Evolutionary conservation across 2,888 invertebrate genomes (phyloP), one percentile per base, ranked within the genome.

Genomic region (Junonia oenone): DNA sequence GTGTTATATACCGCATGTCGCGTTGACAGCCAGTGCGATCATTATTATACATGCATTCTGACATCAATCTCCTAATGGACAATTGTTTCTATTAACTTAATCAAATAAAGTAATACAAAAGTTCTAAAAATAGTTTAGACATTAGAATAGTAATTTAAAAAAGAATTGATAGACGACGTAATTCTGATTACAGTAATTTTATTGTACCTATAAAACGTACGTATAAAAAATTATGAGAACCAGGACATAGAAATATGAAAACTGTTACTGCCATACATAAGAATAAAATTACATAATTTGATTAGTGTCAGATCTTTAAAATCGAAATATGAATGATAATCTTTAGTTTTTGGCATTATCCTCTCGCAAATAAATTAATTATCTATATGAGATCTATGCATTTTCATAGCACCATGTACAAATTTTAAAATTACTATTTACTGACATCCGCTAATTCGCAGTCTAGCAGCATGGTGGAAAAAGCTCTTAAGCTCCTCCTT

Each of bases 1-100:
- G 83, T 88, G 89, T 75, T 78, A 69, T 67, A 69, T 70, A 68
- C 78, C 82, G 80, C 79, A 79, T 83, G 85, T 81, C 70, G 78
- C 75, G 87, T 75, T 88, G 88, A 86, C 87, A 86, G 43, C 43
- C 13, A 43, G 83, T 72, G 71, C 72, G 74, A 80, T 80, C 81
- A 83, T 85, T 78, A 78, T 73, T 65, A 63, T 63, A 68, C 69
- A 73, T 76, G 79, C 73, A 74, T 80, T 75, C 75, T 78, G 83
- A 81, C 75, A 78, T 73, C 75, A 56, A 66, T 59, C 56, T 61
- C 54, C 48, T 62, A 59, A 62, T 65, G 59, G 59, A 62, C 56
- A 49, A 53, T 50, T 40, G 40, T 50, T 37, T 14, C 14, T 19
- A 49, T 35, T 35, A n/a, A 26, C 35, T 29, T 6, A 29, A 43